Base-by-base conservation (phyloP, 1,140 invertebrate species). In the Aphelinus certus region DNA sequence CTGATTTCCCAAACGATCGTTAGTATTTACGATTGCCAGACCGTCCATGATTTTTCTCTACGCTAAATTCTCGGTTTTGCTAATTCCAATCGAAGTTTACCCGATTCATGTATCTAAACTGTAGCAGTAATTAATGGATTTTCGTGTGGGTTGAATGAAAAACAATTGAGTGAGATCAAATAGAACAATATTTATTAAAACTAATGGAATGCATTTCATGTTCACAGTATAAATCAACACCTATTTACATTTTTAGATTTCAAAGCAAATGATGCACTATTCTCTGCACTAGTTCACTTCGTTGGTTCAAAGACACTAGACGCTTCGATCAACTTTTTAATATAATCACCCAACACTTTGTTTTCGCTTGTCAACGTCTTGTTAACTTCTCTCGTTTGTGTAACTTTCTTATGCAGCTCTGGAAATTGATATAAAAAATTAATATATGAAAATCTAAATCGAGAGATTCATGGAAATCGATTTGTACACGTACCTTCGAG, bases 241-340 rank as follows among this genome's bases (percentile, higher is more conserved):
- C 26, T 26, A 26, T 26, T 26, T 26, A 26, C 26, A 26, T 26
- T 26, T 26, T 26, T 26, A 26, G 26, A 26, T 26, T 26, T 26
- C 26, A 26, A 26, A 26, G 26, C 26, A 26, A 26, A 26, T 26
- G 26, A 26, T 26, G 26, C 26, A 26, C 26, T 26, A 26, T 26
- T 26, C 26, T 26, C 26, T 26, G 26, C 26, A 26, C 26, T 26
- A 26, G 26, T 26, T 26, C 26, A 26, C 26, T 60, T 61, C 9
- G 61, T 2, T 10, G 67, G 67, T 9, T 61, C 1, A 7, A 70
- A 51, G 45, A 70, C 67, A 61, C 67, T 60, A 6, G 57, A n/a
- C 4, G 56, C 67, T 0, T 60, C 57, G 56, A 61, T 70, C 51
- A 70, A 49, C 60, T 70, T 49, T 9, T 3, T 43, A 46, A 70